Evolutionary conservation across 2,888 invertebrate species (phyloP).

Genomic region (Drosophila birchii): DNA sequence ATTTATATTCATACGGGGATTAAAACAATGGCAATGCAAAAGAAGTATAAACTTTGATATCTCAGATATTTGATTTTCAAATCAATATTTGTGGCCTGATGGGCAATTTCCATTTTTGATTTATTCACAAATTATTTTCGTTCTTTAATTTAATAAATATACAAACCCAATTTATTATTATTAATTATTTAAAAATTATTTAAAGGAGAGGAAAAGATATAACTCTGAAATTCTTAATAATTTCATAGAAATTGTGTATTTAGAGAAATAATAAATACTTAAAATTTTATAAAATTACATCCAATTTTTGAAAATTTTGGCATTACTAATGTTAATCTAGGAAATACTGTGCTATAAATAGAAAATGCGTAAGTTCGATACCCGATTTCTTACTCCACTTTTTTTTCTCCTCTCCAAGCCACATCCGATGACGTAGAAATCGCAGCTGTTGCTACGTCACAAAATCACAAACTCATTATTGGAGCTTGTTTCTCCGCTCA

Average conservation of each 20-base stretch:
- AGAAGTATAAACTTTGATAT: background rate
- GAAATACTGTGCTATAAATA: background rate
- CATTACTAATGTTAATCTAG: background rate
- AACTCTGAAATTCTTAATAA: too few species aligned
- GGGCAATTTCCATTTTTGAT: background rate
- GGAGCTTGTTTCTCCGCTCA: constrained; percentile 16
- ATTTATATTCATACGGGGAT: constrained; percentile 24
- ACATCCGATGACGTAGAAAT: constrained; percentile 22
- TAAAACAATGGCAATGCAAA: constrained; percentile 17
- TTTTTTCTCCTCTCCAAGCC: background rate
- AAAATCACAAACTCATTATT: constrained; percentile 17
- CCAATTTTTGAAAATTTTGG: too few species aligned
- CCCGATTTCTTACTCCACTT: background rate
- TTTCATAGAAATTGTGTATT: too few species aligned
- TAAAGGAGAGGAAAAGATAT: too few species aligned
- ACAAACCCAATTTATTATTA: too few species aligned
- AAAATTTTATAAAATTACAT: too few species aligned
- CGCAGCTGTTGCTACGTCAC: constrained; percentile 21
- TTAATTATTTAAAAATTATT: too few species aligned
- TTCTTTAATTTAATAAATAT: background rate
- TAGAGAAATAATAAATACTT: too few species aligned
- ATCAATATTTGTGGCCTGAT: background rate
- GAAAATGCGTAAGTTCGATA: constrained; percentile 1
- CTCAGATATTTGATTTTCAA: background rate
- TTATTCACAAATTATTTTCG: background rate